Base-by-base conservation (phyloP, 53 echinoderm and acorn worm genomes). In the Actinopyga echinites region DNA sequence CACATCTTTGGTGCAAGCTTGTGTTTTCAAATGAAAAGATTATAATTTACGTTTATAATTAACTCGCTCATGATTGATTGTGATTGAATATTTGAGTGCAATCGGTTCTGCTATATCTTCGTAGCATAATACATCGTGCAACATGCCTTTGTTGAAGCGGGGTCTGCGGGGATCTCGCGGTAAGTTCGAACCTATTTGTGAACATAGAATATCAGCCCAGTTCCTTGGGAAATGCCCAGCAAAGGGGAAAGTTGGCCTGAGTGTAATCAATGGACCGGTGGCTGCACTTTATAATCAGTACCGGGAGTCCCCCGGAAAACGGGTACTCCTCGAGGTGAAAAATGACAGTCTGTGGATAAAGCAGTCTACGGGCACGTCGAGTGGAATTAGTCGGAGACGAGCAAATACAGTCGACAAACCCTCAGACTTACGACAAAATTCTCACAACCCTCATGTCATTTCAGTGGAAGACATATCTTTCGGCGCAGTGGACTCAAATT, bases 311-410 rank as follows among this genome's bases (percentile, higher is more conserved):
- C 4, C 24, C n/a, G 60, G 37, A 17, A 80, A 80, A 29, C 60
- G 81, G 29, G 81, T 80, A n/a, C 43, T 80, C 22, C 63, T 80
- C 22, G 81, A 80, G 20, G 63, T 80, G 11, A 34, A 40, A 13
- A 80, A 80, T 61, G 81, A 80, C 11, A 61, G 81, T 20, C 59
- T 80, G 31, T 80, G 60, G 60, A 43, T 80, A 10, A 80, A 80
- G 60, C 81, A 59, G 23, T 42, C 81, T 13, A 25, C 11, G 1
- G 63, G 60, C 21, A 7, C 23, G 21, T 21, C 81, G 2, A 54
- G 77, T 25, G 81, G 81, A 55, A 57, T 29, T 5, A 22, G 30
- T 21, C 38, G 21, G 8, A 80, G 62, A 20, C 23, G 62, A 21
- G 31, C 28, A 30, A 52, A 77, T 30, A 80, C 81, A 1, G 62